Percentiles rank a stretch among this genome's conserved stretches.
phyloP scores from a whole-genome alignment of 2,888 invertebrate species.

The Drosophila barbarae region DNA sequence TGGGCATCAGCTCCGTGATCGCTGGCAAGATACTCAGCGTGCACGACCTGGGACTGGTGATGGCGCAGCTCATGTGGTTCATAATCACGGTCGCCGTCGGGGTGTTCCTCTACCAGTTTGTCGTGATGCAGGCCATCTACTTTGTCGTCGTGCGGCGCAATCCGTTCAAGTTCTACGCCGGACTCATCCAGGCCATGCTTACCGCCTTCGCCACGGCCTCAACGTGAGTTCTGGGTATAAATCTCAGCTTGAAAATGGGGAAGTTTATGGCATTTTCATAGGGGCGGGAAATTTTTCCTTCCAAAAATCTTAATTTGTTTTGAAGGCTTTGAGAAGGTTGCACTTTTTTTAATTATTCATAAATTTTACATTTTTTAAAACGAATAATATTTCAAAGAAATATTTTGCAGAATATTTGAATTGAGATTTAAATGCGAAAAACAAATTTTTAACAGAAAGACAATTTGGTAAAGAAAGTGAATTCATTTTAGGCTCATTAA shows the following conservation, averaged over 20 bases:
- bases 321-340: neutral
- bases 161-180: constrained; percentile 92
- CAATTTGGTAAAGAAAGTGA: too few species aligned
- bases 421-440: neutral
- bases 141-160: constrained; percentile 89
- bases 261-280: neutral
- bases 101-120: constrained; percentile 89
- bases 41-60: constrained; percentile 81
- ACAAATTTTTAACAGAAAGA: neutral
- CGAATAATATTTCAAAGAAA: neutral
- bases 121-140: constrained; percentile 92
- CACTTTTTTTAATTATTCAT: neutral
- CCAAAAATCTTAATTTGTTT: neutral
- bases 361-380: neutral
- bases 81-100: constrained; percentile 91
- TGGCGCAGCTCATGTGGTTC: constrained; percentile 86
- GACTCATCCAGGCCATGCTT: constrained; percentile 89
- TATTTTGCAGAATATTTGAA: neutral
- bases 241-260: constrained; percentile 2
- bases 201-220: constrained; percentile 95
- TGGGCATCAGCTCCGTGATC: constrained; percentile 91
- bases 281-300: too few species aligned
- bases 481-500: too few species aligned
- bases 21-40: constrained; percentile 82
- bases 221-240: constrained; percentile 84